These are phyloP conservation scores for Spodoptera littoralis DNA, from an alignment of 2,888 invertebrate species.

Conservation along the genomic window DNA sequence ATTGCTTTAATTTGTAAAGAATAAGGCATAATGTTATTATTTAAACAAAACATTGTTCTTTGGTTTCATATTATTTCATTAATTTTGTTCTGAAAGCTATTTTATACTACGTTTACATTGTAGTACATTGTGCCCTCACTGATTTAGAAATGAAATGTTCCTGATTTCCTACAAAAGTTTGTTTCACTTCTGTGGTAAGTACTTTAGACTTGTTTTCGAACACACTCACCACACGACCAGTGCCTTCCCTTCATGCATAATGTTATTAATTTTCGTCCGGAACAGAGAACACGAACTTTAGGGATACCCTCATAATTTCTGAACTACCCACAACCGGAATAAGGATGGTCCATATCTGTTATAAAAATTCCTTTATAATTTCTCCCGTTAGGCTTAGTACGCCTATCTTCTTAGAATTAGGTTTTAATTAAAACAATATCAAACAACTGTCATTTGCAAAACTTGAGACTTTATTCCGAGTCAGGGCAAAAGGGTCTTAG, in stretches of 20 bases:
- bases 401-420: slow-evolving; percentile 2
- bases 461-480: slow-evolving; percentile 22
- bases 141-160: no score
- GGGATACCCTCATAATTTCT: background rate
- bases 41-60: no score
- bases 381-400: slow-evolving; percentile 1
- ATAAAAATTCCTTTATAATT: slow-evolving; percentile 13
- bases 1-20: no score
- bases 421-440: slow-evolving; percentile 32
- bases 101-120: no score
- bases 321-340: background rate
- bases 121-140: no score
- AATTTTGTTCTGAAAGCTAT: no score
- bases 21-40: no score
- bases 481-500: slow-evolving; percentile 15
- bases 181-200: background rate
- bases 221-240: background rate
- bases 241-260: background rate
- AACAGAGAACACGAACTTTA: slow-evolving; percentile 6
- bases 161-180: background rate
- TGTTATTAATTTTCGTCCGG: background rate
- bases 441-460: slow-evolving; percentile 30
- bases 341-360: background rate
- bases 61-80: no score
- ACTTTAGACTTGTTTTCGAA: background rate